These are phyloP conservation scores for Litocranius walleri DNA, from an alignment of 2,113 vertebrate species.

Conservation along the genomic window DNA sequence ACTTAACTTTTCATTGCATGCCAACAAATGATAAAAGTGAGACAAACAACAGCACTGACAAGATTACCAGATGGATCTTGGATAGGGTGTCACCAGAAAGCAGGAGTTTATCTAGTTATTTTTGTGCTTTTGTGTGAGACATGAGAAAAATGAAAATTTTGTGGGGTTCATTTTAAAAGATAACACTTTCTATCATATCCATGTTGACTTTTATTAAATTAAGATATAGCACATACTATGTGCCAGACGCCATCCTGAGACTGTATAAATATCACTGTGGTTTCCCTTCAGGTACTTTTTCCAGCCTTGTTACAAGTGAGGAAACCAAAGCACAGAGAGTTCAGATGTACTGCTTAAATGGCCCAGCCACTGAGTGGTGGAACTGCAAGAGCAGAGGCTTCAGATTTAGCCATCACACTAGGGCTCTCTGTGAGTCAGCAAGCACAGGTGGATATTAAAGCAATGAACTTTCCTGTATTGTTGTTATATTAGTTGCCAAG, in stretches of 20 bases:
- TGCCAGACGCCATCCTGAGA: background rate
- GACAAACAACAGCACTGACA: background rate
- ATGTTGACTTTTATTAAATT: background rate
- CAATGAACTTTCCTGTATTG: background rate
- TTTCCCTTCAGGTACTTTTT: background rate
- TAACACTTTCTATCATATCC: background rate
- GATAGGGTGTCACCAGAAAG: background rate
- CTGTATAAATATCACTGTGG: background rate
- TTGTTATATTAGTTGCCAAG: background rate
- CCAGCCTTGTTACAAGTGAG: background rate
- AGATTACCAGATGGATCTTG: slow-evolving; percentile 36
- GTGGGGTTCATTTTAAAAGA: background rate
- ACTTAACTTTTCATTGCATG: slow-evolving; percentile 20
- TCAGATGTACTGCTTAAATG: background rate
- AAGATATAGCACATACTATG: background rate
- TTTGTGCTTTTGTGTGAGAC: slow-evolving; percentile 27
- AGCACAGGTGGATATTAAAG: background rate
- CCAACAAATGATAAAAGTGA: background rate
- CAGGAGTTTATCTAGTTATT: slow-evolving; percentile 24
- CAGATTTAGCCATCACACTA: background rate
- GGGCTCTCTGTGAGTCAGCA: background rate
- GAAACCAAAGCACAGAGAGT: background rate
- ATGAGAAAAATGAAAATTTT: background rate
- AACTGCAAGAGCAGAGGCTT: background rate
- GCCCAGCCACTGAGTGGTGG: background rate